These are phyloP conservation scores for Panzeria rudis DNA, from an alignment of 2,888 invertebrate species.

Conservation along the genomic window DNA sequence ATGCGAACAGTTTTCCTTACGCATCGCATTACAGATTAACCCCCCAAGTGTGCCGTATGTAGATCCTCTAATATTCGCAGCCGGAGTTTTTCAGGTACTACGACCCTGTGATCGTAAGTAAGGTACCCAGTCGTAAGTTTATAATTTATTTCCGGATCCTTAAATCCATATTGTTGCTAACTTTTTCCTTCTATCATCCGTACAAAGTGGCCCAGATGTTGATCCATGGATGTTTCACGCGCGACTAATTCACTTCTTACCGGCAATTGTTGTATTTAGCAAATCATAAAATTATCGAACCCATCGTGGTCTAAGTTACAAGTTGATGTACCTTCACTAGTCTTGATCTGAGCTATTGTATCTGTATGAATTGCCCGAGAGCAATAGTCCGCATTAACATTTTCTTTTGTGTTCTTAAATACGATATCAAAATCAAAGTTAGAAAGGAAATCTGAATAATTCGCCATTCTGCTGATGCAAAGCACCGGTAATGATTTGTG, in stretches of 20 bases:
- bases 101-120: conserved; percentile 23
- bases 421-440: conserved; percentile 59
- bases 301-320: background rate
- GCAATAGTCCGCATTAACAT: conserved; percentile 25
- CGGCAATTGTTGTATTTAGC: conserved; percentile 36
- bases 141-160: conserved; percentile 7
- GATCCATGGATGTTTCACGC: conserved; percentile 5
- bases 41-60: conserved; percentile 38
- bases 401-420: conserved; percentile 44
- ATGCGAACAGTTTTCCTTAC: no score
- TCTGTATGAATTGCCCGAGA: background rate
- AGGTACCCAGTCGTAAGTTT: background rate
- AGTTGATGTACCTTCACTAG: background rate
- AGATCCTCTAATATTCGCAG: no score
- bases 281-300: conserved; percentile 6
- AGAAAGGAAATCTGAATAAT: conserved; percentile 52
- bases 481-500: conserved; percentile 32
- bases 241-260: background rate
- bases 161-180: conserved; percentile 18
- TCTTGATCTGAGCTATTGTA: conserved; percentile 8
- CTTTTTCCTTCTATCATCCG: background rate
- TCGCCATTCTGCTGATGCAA: conserved; percentile 54
- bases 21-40: no score
- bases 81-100: conserved; percentile 20
- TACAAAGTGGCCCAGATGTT: background rate